These are phyloP conservation scores for Loriculus beryllinus DNA, from an alignment of 2,797 vertebrate species.

Conservation along the genomic window DNA sequence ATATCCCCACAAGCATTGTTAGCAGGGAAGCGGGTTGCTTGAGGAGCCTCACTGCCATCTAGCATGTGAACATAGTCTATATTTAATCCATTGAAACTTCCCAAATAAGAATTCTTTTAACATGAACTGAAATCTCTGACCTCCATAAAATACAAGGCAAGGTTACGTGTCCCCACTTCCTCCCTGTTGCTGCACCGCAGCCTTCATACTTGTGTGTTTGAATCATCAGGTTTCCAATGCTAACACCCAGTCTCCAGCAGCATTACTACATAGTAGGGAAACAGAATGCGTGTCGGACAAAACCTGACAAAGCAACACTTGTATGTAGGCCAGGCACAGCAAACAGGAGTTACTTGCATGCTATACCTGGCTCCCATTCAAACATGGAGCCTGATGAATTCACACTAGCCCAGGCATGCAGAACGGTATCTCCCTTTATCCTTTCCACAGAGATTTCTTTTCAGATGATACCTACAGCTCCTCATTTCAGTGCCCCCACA, in stretches of 20 bases:
- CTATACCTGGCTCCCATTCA: slow-evolving; percentile 36
- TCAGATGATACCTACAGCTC: not conserved
- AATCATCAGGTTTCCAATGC: slow-evolving; percentile 35
- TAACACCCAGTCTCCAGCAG: slow-evolving; percentile 22
- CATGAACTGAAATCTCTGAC: slow-evolving; percentile 12
- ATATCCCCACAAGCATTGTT: not conserved
- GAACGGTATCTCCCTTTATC: not conserved
- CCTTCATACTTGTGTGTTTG: slow-evolving; percentile 14
- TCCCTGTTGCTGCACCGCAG: not conserved
- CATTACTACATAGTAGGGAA: not conserved
- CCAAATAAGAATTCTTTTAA: not conserved
- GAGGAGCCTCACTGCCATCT: not conserved
- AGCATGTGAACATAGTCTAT: not conserved
- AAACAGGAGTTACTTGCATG: slow-evolving; percentile 41
- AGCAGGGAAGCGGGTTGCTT: not conserved
- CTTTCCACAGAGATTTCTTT: not conserved
- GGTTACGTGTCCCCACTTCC: not conserved
- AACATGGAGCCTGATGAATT: slow-evolving; percentile 8
- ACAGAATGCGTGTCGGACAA: not conserved
- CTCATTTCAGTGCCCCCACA: not conserved
- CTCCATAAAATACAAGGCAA: not conserved
- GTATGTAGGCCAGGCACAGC: slow-evolving; percentile 55
- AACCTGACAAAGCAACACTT: slow-evolving; percentile 59
- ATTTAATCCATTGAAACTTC: not conserved
- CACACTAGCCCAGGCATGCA: slow-evolving; percentile 45